These are phyloP conservation scores for Phania funesta DNA, from an alignment of 2,888 invertebrate species.

Conservation along the genomic window DNA sequence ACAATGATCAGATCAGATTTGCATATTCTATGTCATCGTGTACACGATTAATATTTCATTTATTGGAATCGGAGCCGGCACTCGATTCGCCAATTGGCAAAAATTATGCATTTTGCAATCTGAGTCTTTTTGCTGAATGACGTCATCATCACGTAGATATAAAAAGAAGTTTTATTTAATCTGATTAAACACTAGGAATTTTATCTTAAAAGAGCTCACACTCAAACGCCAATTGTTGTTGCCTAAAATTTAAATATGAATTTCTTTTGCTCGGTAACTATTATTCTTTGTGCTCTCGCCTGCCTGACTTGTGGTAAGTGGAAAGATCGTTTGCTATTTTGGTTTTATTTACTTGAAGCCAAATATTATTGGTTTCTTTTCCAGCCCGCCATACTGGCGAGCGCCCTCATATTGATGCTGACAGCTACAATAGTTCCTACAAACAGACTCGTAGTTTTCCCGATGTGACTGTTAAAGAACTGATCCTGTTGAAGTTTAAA, in stretches of 20 bases:
- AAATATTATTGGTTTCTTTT: not conserved
- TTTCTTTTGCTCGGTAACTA: conserved; percentile 61
- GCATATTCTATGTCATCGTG: conserved; percentile 57
- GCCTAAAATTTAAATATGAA: conserved; percentile 32
- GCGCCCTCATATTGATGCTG: not conserved
- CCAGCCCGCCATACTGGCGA: conserved; percentile 23
- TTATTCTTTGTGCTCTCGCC: conserved; percentile 69
- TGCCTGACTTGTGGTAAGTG: conserved; percentile 71
- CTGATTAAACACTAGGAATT: conserved; percentile 15
- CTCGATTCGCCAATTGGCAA: conserved; percentile 14
- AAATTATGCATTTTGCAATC: conserved; percentile 51
- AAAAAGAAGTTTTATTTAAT: conserved; percentile 35
- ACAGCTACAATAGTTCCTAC: not conserved
- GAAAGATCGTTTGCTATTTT: not conserved
- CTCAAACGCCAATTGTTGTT: not conserved
- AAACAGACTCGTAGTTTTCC: conserved; percentile 74
- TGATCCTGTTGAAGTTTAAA: conserved; percentile 77
- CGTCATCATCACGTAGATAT: conserved; percentile 13
- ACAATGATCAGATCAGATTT: conserved; percentile 15
- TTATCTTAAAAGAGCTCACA: conserved; percentile 14
- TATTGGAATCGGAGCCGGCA: conserved; percentile 3
- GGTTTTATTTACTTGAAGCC: not conserved
- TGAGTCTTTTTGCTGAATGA: not conserved
- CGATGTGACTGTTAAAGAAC: conserved; percentile 75
- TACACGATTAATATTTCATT: conserved; percentile 44